Base-by-base conservation (phyloP, 2,797 vertebrate genomes). In the Cirrhinus mrigala region DNA sequence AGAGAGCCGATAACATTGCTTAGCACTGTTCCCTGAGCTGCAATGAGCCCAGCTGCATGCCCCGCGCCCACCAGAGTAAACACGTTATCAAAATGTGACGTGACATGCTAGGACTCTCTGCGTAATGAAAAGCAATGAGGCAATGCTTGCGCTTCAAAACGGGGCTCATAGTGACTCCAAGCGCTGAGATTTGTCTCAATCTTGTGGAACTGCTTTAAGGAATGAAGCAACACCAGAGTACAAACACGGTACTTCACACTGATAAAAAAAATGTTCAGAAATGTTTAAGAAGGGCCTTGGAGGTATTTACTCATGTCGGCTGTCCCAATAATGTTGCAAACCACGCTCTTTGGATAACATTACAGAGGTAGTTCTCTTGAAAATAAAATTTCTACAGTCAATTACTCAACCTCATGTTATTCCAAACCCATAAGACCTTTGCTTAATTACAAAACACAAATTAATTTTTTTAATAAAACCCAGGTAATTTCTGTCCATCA, bases 121-220 rank as follows among this genome's bases (percentile, higher is more conserved):
- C 88, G 89, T 93, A 88, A 91, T 87, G 89, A 88, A 89, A 92
- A 88, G 85, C 73, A 70, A 90, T 88, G 82, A 88, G 66, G 54
- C 70, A 76, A 88, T 87, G 84, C 68, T 79, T 73, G 84, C 22
- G 88, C 85, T 87, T 70, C 76, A 20, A 52, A 88, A 78, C 44
- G 29, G 48, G 15, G 4, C 60, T 68, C 27, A 1, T 78, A 88
- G 87, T 85, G 90, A 91, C 89, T 91, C 85, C 83, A 87, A 85
- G 86, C 66, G 52, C 71, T 85, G 77, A 76, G 88, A 89, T 92
- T 91, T 90, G 88, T 92, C 90, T 92, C 69, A 85, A 73, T 90
- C 22, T 68, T 3, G 12, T 66, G 44, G 4, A 79, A 27, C 48
- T 22, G 66, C 24, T 79, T 79, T 66, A 80, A 64, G 60, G 24